Evolutionary conservation across 2,888 invertebrate species (phyloP).

Genomic region (Lithophane ornitopus): DNA sequence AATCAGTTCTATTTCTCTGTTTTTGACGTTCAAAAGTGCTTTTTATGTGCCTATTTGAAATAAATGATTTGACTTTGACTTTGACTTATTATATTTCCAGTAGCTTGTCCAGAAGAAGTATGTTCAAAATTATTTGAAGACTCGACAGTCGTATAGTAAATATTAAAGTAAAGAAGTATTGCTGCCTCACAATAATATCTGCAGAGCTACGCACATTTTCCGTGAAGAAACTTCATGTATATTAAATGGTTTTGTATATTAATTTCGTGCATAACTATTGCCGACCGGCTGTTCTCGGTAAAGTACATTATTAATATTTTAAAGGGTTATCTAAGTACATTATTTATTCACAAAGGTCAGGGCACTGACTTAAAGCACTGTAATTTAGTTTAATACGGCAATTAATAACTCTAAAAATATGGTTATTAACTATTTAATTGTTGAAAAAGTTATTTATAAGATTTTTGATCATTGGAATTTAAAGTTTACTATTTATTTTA

Average conservation of each 20-base stretch:
- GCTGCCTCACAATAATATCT: neutral
- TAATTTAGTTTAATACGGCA: constrained; percentile 9
- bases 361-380: neutral
- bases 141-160: neutral
- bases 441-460: neutral
- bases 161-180: neutral
- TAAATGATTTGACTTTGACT: no score
- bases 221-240: constrained; percentile 19
- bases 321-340: constrained; percentile 32
- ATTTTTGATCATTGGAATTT: rapidly evolving
- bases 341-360: constrained; percentile 44
- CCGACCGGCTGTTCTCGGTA: constrained; percentile 16
- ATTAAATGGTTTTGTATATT: constrained; percentile 37
- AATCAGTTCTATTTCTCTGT: no score
- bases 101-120: neutral
- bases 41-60: no score
- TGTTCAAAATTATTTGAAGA: neutral
- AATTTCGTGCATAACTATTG: constrained; percentile 28
- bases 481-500: neutral
- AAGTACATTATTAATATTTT: constrained; percentile 47
- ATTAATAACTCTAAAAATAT: constrained; percentile 14
- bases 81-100: no score
- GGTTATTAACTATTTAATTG: neutral
- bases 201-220: neutral
- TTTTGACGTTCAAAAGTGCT: no score